These are phyloP conservation scores for Aurelia sp. DNA, from an alignment of 30 jellyfish, hydroid and myxozoan genomes.

Conservation along the genomic window DNA sequence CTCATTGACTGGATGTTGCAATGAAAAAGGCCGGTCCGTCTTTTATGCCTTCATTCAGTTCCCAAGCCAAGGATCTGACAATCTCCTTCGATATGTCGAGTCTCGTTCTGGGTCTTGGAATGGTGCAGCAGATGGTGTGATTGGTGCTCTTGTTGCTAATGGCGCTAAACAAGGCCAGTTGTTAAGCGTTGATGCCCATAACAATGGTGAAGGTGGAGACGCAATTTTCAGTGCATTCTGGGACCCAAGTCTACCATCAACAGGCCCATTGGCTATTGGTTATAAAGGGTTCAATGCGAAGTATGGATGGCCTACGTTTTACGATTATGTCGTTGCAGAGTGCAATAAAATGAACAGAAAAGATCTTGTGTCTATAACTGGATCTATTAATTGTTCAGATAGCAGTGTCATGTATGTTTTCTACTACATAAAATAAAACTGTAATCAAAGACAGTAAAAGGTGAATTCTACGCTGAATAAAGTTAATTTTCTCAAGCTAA, in stretches of 20 bases:
- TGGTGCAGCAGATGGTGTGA: constrained; percentile 31
- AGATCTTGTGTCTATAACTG: constrained; percentile 27
- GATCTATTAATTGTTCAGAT: constrained; percentile 20
- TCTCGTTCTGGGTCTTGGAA: constrained; percentile 27
- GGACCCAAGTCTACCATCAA: constrained; percentile 6
- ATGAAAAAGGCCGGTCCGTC: constrained; percentile 23
- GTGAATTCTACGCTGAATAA: too few relatives aligned
- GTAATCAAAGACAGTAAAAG: too few relatives aligned
- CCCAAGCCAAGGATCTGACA: constrained; percentile 28
- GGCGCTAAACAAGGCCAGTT: constrained; percentile 43
- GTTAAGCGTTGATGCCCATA: constrained; percentile 38
- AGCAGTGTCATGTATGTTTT: constrained; percentile 1
- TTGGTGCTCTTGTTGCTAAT: not conserved
- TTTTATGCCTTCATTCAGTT: constrained; percentile 14
- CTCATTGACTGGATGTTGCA: constrained; percentile 38
- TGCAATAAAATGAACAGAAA: constrained; percentile 22
- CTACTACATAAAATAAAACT: too few relatives aligned
- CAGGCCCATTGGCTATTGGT: constrained; percentile 29
- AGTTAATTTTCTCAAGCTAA: too few relatives aligned
- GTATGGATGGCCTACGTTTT: constrained; percentile 28
- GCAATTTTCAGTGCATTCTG: constrained; percentile 52
- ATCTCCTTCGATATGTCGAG: not conserved
- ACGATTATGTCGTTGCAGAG: not conserved
- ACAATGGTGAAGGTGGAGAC: constrained; percentile 29
- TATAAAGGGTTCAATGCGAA: constrained; percentile 17